phyloP scores from a whole-genome alignment of 2,797 vertebrate genomes.

The Myoxocephalus aenaeus region DNA sequence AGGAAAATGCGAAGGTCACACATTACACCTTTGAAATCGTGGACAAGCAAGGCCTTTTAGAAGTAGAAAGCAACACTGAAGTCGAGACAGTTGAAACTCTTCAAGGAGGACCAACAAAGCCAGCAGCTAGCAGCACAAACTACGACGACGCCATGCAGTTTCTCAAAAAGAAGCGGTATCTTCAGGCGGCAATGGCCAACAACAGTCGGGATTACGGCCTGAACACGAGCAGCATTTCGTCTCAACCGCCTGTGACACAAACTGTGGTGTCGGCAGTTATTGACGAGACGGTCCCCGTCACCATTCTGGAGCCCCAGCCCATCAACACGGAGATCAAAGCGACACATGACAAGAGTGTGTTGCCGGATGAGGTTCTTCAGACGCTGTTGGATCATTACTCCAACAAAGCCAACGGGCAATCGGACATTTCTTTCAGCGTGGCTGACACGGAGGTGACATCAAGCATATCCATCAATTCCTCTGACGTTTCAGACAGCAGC shows the following conservation, averaged over 20 bases:
- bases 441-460: conserved; percentile 97
- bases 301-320: conserved; percentile 93
- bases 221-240: conserved; percentile 92
- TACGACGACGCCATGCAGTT: conserved; percentile 99
- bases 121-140: conserved; percentile 93
- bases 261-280: conserved; percentile 93
- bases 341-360: conserved; percentile 93
- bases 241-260: conserved; percentile 93
- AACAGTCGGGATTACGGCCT: conserved; percentile 92
- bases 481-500: conserved; percentile 92
- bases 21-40: conserved; percentile 97
- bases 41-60: conserved; percentile 94
- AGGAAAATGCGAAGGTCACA: conserved; percentile 92
- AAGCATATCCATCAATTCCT: conserved; percentile 98
- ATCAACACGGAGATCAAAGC: conserved; percentile 93
- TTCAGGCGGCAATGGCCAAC: conserved; percentile 91
- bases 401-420: conserved; percentile 96
- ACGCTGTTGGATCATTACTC: conserved; percentile 98
- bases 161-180: conserved; percentile 98
- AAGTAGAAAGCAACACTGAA: conserved; percentile 90
- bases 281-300: conserved; percentile 91
- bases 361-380: conserved; percentile 98
- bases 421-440: conserved; percentile 96
- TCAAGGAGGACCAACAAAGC: conserved; percentile 92
- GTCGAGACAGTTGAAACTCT: conserved; percentile 92